Evolutionary conservation across 2,113 vertebrate species (phyloP), one percentile per base, ranked within the genome.

Genomic region (Cavia aperea): DNA sequence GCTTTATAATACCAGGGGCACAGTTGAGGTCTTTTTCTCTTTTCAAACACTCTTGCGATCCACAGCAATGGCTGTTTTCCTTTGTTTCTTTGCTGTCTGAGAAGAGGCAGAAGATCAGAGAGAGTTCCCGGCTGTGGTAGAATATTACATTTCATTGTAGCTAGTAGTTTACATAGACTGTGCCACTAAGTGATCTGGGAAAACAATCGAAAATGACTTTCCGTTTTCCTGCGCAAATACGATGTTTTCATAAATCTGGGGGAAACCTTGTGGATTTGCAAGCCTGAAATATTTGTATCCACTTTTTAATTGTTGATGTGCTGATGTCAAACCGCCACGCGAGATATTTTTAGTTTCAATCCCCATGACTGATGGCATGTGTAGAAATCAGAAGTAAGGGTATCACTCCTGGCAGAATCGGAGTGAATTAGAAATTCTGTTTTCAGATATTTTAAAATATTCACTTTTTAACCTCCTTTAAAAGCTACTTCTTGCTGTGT

Each of bases 341-440:
- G 93, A 96, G 96, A 77, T 98, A 98, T 98, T 98, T 98, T 98
- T 98, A 98, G 98, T 97, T 92, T 88, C 94, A 95, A 92, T 96
- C 93, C 95, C 94, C 89, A 95, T 95, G 96, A 97, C 96, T 97
- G 95, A 97, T 97, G 96, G 94, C 92, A 90, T 96, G 81, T 97
- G 97, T 96, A 96, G 96, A 96, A 97, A 97, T 97, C 97, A 98
- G 94, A 97, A 97, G 96, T 92, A 96, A 97, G 94, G 92, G 96
- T 96, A 98, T 97, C 97, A 97, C 95, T 97, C 95, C 97, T 98
- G 97, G 97, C 97, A 98, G 97, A 97, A 97, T 94, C 91, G 97
- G 95, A 97, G 96, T 97, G 97, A 98, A 98, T 98, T 97, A 98
- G 97, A 98, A 98, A 98, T 98, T 98, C 96, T 93, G 97, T 97